These are phyloP conservation scores for Cardiocondyla obscurior DNA, from an alignment of 1,140 invertebrate genomes.

Conservation along the genomic window DNA sequence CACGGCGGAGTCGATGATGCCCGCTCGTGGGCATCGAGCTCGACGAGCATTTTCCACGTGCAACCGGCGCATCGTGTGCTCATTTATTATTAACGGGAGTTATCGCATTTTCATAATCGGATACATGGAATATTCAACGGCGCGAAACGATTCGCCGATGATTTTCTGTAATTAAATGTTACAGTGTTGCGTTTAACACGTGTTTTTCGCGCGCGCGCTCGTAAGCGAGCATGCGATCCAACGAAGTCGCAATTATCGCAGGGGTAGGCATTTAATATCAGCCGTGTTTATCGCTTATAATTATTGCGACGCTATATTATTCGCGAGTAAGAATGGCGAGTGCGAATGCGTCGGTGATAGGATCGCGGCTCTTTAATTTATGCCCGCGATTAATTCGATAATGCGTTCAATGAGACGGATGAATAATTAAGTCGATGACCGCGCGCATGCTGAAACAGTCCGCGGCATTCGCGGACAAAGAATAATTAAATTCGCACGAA, in stretches of 20 bases:
- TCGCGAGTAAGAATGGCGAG: slow-evolving; percentile 35
- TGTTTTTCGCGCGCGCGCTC: slow-evolving; percentile 55
- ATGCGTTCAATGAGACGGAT: slow-evolving; percentile 26
- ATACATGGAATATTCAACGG: slow-evolving; percentile 67
- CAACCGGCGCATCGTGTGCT: slow-evolving; percentile 16
- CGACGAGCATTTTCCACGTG: slow-evolving; percentile 9
- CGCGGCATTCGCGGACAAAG: neutral
- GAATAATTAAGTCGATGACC: slow-evolving; percentile 25
- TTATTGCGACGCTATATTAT: slow-evolving; percentile 43
- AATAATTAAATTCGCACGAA: slow-evolving; percentile 44
- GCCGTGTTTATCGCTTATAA: slow-evolving; percentile 54
- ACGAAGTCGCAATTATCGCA: slow-evolving; percentile 55
- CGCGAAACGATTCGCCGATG: slow-evolving; percentile 61
- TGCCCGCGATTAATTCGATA: slow-evolving; percentile 47
- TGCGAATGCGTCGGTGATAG: neutral
- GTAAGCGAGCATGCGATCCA: neutral
- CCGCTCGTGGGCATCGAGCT: neutral
- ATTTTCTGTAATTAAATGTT: slow-evolving; percentile 62
- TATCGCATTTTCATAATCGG: slow-evolving; percentile 62
- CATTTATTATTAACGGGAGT: slow-evolving; percentile 52
- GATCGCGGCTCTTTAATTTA: slow-evolving; percentile 44
- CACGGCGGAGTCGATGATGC: neutral
- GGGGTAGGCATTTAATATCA: slow-evolving; percentile 49
- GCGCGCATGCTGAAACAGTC: neutral
- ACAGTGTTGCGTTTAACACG: slow-evolving; percentile 59